Base-by-base conservation (phyloP, 2,797 vertebrate genomes). In the Paedocypris micromegethes region DNA sequence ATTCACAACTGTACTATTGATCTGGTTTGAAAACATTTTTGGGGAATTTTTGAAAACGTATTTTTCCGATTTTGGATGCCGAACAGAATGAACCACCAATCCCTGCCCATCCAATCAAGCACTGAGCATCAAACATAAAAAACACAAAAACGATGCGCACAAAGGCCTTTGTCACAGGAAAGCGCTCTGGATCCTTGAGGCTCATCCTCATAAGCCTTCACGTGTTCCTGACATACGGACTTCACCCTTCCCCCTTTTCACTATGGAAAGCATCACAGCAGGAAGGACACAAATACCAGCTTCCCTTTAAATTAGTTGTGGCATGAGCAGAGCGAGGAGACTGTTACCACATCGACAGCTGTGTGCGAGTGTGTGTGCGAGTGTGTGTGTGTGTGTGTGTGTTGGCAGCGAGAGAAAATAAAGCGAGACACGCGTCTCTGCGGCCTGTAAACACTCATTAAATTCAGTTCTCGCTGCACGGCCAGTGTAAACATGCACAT, bases 371-470 rank as follows among this genome's bases (percentile, higher is more conserved):
- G 58, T 46, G 45, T 53, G 51, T 53, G 51, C n/a, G n/a, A n/a
- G n/a, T 53, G 51, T 53, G 4, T 2, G 55, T 23, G 23, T 23
- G 23, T 23, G 23, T 23, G 23, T 23, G 23, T 23, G 23, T 23
- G 23, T 23, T 23, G 23, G 23, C 23, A 23, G 23, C 23, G 23
- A 23, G 23, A 23, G 23, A 23, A 23, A 23, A 23, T 23, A 23
- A 23, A 23, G 23, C 23, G 23, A 23, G 71, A 70, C 59, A 62
- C 64, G 60, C 75, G 65, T 77, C 79, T 73, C 57, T 4, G 74
- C 48, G 59, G 71, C 70, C 23, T 7, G 80, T 80, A 86, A 84
- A 85, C 79, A 85, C 68, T 86, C 80, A 84, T 86, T 88, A 85
- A 80, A 81, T 74, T 64, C 49, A 57, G 51, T 72, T 75, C 76